phyloP scores from a whole-genome alignment of 2,113 vertebrate genomes.

The Muscicapa adusta region DNA sequence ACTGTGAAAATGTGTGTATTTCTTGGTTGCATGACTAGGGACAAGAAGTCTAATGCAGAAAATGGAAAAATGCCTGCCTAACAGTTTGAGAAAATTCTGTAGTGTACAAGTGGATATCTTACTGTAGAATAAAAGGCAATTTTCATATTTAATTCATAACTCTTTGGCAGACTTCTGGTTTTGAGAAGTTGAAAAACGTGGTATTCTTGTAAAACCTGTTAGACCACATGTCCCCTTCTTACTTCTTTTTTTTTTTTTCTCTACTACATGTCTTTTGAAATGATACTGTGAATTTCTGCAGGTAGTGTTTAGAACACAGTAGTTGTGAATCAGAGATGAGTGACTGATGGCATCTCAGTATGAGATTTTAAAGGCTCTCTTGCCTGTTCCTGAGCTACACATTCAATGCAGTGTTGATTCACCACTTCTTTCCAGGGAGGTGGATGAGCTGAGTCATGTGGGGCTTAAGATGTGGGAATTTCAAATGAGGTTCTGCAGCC shows the following conservation, averaged over 20 bases:
- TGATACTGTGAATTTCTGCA: neutral
- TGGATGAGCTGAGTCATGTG: conserved; percentile 4
- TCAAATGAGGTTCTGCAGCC: neutral
- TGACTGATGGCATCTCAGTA: neutral
- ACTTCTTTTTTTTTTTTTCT: neutral
- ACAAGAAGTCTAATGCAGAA: neutral
- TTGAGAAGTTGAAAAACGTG: neutral
- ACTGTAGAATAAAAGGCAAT: neutral
- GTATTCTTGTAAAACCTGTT: neutral
- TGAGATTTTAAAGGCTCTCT: neutral
- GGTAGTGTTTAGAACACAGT: neutral
- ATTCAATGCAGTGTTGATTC: neutral
- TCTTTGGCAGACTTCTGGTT: neutral
- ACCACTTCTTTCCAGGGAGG: neutral
- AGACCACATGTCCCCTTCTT: neutral
- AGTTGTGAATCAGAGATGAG: neutral
- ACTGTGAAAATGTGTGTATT: neutral
- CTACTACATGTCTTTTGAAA: neutral
- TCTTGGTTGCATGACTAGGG: conserved; percentile 28
- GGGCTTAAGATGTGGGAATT: conserved; percentile 6
- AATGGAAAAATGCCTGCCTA: conserved; percentile 57
- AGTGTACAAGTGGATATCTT: neutral
- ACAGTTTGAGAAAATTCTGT: conserved; percentile 53
- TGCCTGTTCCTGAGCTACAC: neutral
- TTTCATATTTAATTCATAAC: neutral